Percentiles rank a stretch among this genome's conserved stretches.
These are phyloP conservation scores for Chondrilla cf. caribensis DNA, from an alignment of 37 sponge, comb jelly and placozoan species.

Conservation along the genomic window DNA sequence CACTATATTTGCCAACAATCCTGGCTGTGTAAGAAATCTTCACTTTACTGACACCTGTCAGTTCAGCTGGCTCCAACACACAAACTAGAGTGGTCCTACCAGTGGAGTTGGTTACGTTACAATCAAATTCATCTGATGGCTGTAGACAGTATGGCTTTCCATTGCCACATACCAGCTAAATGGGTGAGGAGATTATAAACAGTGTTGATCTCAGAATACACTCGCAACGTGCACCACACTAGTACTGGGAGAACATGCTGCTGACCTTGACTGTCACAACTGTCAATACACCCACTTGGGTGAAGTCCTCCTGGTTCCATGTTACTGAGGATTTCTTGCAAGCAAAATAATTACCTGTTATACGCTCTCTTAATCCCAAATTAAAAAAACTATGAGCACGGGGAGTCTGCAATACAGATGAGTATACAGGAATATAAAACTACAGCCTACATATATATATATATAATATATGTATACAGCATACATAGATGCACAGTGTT, in stretches of 20 bases:
- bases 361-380: constrained; percentile 51
- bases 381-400: neutral
- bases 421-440: neutral
- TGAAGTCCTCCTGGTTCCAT: constrained; percentile 59
- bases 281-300: constrained; percentile 51
- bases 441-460: neutral
- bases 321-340: constrained; percentile 1
- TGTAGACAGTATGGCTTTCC: constrained; percentile 42
- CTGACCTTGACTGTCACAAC: constrained; percentile 58
- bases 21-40: constrained; percentile 61
- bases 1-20: constrained; percentile 38
- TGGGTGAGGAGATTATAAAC: neutral
- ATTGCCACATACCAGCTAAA: constrained; percentile 43
- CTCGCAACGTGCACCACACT: neutral
- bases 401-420: neutral
- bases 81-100: constrained; percentile 29
- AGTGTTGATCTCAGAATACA: too few relatives aligned
- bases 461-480: neutral
- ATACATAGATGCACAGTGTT: neutral
- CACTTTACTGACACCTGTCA: constrained; percentile 20
- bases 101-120: constrained; percentile 1
- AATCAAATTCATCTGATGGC: constrained; percentile 41
- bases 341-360: constrained; percentile 46
- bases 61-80: constrained; percentile 63
- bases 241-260: too few relatives aligned